A percentile compares a stretch with the other conserved stretches of the same genome.
These are phyloP conservation scores for Strigamia crassipes DNA, from an alignment of 2,888 invertebrate genomes.

Conservation along the genomic window DNA sequence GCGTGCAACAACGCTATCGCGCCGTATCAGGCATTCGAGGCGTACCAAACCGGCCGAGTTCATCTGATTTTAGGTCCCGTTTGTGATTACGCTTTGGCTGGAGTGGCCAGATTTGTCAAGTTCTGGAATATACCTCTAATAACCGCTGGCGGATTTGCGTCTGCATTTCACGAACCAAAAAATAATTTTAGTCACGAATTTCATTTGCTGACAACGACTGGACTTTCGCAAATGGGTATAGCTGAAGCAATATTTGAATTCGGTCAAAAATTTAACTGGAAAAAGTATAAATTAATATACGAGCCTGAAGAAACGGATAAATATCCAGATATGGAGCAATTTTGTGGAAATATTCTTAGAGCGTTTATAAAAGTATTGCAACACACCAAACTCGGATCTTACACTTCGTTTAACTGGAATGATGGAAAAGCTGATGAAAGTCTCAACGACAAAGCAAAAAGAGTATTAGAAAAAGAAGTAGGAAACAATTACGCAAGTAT, in stretches of 20 bases:
- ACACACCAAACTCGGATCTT: not conserved
- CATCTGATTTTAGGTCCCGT: slow-evolving; percentile 13
- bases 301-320: not conserved
- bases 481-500: slow-evolving; percentile 16
- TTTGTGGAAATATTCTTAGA: slow-evolving; percentile 8
- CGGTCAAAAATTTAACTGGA: not conserved
- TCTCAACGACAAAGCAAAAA: not conserved
- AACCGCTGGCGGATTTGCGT: slow-evolving; percentile 22
- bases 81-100: not conserved
- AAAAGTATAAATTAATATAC: not conserved
- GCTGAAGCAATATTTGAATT: not conserved
- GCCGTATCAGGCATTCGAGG: not conserved
- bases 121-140: slow-evolving; percentile 23
- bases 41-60: not conserved
- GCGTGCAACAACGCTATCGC: not conserved
- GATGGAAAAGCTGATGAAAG: not conserved
- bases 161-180: not conserved
- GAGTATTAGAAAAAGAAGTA: slow-evolving; percentile 1
- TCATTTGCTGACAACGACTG: not conserved
- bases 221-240: not conserved
- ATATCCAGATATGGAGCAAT: slow-evolving; percentile 8
- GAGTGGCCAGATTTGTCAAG: slow-evolving; percentile 4
- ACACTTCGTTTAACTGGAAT: not conserved
- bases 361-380: not conserved
- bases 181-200: not conserved